These are phyloP conservation scores for Leptinotarsa juncta DNA, from an alignment of 2,888 invertebrate species.

Conservation along the genomic window DNA sequence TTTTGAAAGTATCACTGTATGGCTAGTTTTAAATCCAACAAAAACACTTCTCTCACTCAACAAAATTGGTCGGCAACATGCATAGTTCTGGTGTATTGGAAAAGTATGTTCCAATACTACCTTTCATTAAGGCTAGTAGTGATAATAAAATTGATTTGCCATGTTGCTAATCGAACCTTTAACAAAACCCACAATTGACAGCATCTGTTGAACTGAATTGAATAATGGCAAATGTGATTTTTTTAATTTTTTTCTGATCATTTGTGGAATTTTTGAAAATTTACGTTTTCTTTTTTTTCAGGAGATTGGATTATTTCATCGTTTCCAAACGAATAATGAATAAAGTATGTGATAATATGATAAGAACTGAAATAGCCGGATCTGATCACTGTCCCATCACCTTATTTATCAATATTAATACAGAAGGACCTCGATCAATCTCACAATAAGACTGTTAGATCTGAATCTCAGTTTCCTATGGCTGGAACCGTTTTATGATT, in stretches of 20 bases:
- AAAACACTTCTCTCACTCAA: too few species aligned
- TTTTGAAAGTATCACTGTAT: too few species aligned
- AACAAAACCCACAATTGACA: too few species aligned
- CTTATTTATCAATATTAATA: constrained; percentile 73
- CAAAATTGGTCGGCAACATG: too few species aligned
- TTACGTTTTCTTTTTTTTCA: constrained; percentile 63
- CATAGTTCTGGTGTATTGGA: too few species aligned
- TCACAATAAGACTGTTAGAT: neutral
- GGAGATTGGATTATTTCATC: constrained; percentile 96
- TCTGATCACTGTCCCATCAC: constrained; percentile 97
- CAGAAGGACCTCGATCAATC: constrained; percentile 7
- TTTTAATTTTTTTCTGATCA: neutral
- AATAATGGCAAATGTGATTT: neutral
- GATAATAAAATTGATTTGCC: too few species aligned
- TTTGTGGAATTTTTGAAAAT: neutral
- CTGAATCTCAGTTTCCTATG: neutral
- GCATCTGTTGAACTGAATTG: neutral
- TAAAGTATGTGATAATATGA: constrained; percentile 86
- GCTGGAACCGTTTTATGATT: constrained; percentile 4
- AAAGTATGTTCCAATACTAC: too few species aligned
- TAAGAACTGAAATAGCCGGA: constrained; percentile 84
- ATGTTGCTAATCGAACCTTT: too few species aligned
- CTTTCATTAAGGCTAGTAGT: too few species aligned
- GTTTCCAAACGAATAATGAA: constrained; percentile 83
- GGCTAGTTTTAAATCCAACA: too few species aligned